Conservation (phyloP, 2,797 vertebrate genomes). For the Pseudochirops cupreus region DNA sequence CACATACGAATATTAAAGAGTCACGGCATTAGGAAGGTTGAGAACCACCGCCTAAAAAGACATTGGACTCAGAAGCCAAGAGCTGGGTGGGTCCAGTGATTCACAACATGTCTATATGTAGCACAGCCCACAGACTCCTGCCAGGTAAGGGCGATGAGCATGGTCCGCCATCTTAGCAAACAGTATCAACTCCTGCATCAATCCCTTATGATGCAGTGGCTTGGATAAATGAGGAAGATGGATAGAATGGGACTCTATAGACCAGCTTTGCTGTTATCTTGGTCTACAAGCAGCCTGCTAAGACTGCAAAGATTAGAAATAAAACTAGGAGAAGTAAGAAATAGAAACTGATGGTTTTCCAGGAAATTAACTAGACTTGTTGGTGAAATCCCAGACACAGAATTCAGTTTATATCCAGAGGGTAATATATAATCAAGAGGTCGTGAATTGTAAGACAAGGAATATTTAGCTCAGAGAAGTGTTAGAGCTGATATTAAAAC, state of each 20-base stretch:
- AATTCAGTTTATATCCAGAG: background rate
- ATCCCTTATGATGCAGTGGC: background rate
- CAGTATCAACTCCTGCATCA: background rate
- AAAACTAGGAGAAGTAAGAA: background rate
- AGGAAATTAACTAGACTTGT: constrained; percentile 16
- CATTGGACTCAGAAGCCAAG: constrained; percentile 8
- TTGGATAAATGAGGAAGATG: background rate
- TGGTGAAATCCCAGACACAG: background rate
- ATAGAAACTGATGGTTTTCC: background rate
- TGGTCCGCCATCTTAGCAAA: constrained; percentile 1
- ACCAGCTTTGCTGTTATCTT: background rate
- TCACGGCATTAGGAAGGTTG: too few relatives aligned
- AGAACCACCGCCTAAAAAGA: background rate
- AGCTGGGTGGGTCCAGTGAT: constrained; percentile 16
- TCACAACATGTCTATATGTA: background rate
- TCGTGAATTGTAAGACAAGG: background rate
- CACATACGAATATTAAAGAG: too few relatives aligned
- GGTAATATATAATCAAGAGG: constrained; percentile 34
- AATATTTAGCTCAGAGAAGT: background rate
- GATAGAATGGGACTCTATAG: background rate
- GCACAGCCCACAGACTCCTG: constrained; percentile 1
- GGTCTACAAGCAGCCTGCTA: background rate
- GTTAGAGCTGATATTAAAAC: background rate
- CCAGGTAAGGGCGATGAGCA: constrained; percentile 4
- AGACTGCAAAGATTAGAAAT: background rate